Conservation (phyloP, 2,113 vertebrate species). For the Taxidea taxus region DNA sequence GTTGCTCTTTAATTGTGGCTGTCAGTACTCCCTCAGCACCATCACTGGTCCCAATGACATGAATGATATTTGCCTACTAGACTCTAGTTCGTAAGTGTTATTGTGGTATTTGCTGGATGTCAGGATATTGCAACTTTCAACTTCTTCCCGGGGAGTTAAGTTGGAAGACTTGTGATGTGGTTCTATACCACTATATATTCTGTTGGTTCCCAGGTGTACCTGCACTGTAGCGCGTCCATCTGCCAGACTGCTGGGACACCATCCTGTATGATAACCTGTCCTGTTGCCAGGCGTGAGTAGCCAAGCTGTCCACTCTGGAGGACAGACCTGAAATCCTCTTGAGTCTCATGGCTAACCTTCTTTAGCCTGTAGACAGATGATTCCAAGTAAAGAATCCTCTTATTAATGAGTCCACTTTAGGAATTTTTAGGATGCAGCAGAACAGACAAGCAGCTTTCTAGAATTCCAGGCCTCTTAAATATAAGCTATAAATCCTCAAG, state of each 20-base stretch:
- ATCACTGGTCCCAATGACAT: fast-evolving
- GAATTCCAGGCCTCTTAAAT: background rate
- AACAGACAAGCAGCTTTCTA: background rate
- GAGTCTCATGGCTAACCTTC: background rate
- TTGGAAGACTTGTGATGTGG: too few species aligned
- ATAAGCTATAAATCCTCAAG: background rate
- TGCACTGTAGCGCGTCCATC: slow-evolving; percentile 77
- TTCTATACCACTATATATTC: background rate
- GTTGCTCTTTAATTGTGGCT: background rate
- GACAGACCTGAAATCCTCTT: background rate
- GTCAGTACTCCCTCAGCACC: background rate
- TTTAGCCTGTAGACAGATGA: background rate
- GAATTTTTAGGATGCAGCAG: too few species aligned
- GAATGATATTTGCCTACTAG: fast-evolving
- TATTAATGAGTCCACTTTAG: background rate
- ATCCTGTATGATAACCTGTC: slow-evolving; percentile 56
- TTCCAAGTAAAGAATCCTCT: background rate
- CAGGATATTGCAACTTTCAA: background rate
- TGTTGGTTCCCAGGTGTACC: slow-evolving; percentile 63
- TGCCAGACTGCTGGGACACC: slow-evolving; percentile 50
- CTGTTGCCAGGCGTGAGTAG: slow-evolving; percentile 59
- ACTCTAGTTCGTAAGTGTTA: background rate
- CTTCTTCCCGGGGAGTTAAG: background rate
- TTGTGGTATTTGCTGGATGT: too few species aligned
- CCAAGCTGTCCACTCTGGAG: fast-evolving